Evolutionary conservation across 2,888 invertebrate species (phyloP).

Genomic region (Micropterix aruncella): DNA sequence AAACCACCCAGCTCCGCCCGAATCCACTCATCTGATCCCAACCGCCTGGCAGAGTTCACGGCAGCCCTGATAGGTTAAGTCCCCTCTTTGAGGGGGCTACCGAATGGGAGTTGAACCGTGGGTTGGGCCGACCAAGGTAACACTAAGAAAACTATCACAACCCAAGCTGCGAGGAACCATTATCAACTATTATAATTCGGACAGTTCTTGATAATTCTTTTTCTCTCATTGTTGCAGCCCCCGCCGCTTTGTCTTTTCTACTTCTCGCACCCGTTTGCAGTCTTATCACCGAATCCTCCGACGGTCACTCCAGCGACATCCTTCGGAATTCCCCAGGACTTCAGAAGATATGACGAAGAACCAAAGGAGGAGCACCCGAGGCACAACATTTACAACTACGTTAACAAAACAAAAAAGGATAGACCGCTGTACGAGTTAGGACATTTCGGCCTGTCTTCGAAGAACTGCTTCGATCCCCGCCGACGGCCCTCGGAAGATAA

Average conservation of each 20-base stretch:
- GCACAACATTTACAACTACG: background rate
- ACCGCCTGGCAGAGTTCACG: too few relatives aligned
- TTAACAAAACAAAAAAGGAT: background rate
- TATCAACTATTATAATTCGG: too few relatives aligned
- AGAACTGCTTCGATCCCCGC: background rate
- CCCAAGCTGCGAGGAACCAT: too few relatives aligned
- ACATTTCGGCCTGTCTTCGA: background rate
- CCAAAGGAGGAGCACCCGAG: background rate
- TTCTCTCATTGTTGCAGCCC: constrained; percentile 21
- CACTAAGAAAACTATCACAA: too few relatives aligned
- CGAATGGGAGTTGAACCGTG: too few relatives aligned
- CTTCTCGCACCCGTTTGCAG: constrained; percentile 41
- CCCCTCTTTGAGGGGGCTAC: too few relatives aligned
- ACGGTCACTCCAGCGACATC: constrained; percentile 14
- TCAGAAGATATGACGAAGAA: background rate
- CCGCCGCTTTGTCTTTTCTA: constrained; percentile 40
- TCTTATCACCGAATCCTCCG: constrained; percentile 35
- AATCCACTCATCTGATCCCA: too few relatives aligned
- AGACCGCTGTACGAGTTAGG: background rate
- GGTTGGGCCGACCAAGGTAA: too few relatives aligned
- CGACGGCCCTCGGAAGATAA: background rate
- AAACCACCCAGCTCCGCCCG: too few relatives aligned
- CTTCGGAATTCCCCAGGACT: background rate
- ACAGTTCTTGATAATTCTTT: too few relatives aligned
- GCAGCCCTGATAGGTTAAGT: too few relatives aligned